Percentiles rank a stretch among this genome's conserved stretches.
phyloP scores from a whole-genome alignment of 1,140 invertebrate genomes.

The Procambarus clarkii region DNA sequence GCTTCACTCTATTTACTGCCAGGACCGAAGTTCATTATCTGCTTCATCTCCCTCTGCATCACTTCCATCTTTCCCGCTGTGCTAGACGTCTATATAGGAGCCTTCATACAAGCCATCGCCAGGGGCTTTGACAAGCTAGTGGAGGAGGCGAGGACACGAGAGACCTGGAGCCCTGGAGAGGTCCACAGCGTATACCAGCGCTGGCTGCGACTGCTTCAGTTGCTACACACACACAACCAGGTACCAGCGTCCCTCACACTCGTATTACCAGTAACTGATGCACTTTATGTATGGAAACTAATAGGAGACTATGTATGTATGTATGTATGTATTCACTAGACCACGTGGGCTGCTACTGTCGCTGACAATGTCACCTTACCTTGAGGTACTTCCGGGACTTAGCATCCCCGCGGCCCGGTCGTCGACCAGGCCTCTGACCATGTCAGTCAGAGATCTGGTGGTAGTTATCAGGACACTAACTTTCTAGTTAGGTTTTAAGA shows the following conservation, averaged over 20 bases:
- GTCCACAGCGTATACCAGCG: not conserved
- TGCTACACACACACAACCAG: not conserved
- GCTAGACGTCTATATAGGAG: slow-evolving; percentile 6
- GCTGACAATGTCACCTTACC: too few relatives aligned
- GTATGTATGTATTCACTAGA: too few relatives aligned
- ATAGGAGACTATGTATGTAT: too few relatives aligned
- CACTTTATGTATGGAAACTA: too few relatives aligned
- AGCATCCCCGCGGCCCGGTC: too few relatives aligned
- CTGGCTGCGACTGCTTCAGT: not conserved
- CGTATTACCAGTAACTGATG: too few relatives aligned
- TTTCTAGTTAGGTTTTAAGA: too few relatives aligned
- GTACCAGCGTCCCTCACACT: not conserved
- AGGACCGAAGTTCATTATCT: not conserved
- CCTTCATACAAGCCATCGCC: not conserved
- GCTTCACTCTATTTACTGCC: not conserved
- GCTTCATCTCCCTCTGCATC: not conserved
- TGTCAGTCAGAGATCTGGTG: too few relatives aligned
- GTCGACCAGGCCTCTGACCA: too few relatives aligned
- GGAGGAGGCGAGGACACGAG: not conserved
- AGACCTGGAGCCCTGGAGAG: not conserved
- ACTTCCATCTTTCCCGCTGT: not conserved
- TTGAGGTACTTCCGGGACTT: too few relatives aligned
- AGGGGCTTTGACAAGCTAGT: not conserved
- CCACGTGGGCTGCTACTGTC: too few relatives aligned
- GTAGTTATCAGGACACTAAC: too few relatives aligned